Conservation (phyloP, 2,888 invertebrate species). For the Drosophila percnosoma region DNA sequence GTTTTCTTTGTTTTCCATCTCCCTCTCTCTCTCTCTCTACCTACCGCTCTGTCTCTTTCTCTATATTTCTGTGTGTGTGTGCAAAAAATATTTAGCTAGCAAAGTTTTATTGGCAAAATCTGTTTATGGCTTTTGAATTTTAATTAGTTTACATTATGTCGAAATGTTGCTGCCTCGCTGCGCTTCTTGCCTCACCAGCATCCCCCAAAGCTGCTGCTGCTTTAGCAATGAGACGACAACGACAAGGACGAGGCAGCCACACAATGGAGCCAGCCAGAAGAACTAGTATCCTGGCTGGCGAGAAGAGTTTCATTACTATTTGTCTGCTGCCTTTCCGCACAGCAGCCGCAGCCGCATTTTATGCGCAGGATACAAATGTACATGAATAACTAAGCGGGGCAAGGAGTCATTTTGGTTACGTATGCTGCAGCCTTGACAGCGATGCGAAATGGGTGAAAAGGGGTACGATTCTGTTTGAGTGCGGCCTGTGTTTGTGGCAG, state of each 20-base stretch:
- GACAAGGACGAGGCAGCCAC: slow-evolving; percentile 38
- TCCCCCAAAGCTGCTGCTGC: background rate
- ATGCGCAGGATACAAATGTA: slow-evolving; percentile 81
- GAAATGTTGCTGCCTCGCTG: slow-evolving; percentile 69
- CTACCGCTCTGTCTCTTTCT: background rate
- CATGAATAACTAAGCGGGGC: slow-evolving; percentile 74
- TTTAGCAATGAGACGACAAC: slow-evolving; percentile 22
- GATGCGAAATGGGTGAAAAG: too few species aligned
- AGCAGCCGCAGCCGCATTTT: slow-evolving; percentile 80
- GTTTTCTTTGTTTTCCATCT: slow-evolving; percentile 70
- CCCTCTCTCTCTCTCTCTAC: background rate
- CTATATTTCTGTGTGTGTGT: slow-evolving; percentile 28
- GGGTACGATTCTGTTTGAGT: slow-evolving; percentile 19
- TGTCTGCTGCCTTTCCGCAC: slow-evolving; percentile 81
- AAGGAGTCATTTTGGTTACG: slow-evolving; percentile 20
- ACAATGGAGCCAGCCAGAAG: slow-evolving; percentile 52
- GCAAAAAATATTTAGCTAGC: slow-evolving; percentile 79
- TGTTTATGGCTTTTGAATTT: slow-evolving; percentile 84
- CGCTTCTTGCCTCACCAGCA: slow-evolving; percentile 18
- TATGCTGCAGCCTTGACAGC: slow-evolving; percentile 16
- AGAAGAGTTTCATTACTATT: slow-evolving; percentile 78
- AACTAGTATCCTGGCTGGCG: slow-evolving; percentile 63
- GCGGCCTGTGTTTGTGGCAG: slow-evolving; percentile 54
- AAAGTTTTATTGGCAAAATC: slow-evolving; percentile 84
- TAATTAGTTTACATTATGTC: slow-evolving; percentile 84